Conservation (phyloP, 2,113 vertebrate species). For the Alces alces region DNA sequence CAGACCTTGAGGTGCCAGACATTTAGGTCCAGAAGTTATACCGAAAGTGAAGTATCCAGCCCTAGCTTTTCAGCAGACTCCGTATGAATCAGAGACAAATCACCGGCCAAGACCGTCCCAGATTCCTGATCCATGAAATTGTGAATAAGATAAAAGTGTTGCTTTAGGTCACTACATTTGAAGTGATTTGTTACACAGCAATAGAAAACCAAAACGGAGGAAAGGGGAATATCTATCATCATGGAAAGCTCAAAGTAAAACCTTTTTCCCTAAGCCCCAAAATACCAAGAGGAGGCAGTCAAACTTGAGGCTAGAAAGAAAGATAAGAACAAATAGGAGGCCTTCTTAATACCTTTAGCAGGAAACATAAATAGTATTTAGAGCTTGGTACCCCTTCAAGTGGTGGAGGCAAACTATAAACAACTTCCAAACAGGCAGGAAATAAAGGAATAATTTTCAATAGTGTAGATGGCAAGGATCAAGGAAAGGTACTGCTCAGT, state of each 20-base stretch:
- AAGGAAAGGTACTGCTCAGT: not conserved
- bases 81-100: conserved; percentile 16
- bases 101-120: not conserved
- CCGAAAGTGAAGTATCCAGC: not conserved
- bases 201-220: conserved; percentile 17
- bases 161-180: not conserved
- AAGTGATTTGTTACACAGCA: not conserved
- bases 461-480: not conserved
- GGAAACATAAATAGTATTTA: conserved; percentile 20
- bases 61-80: not conserved
- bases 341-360: not conserved
- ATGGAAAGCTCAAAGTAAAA: conserved; percentile 17
- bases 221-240: not conserved
- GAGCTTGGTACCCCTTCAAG: conserved; percentile 1
- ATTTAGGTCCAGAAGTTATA: not conserved
- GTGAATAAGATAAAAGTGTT: conserved; percentile 27
- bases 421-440: not conserved
- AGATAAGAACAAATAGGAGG: not conserved
- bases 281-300: conserved; percentile 15
- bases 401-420: conserved; percentile 17
- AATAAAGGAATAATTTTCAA: not conserved
- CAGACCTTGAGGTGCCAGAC: not conserved
- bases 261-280: not conserved
- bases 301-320: conserved; percentile 4
- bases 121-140: conserved; percentile 20